Percentiles rank a stretch among this genome's conserved stretches.
Evolutionary conservation across 2,113 vertebrate genomes (phyloP).

Genomic region (Brienomyrus longianalis): DNA sequence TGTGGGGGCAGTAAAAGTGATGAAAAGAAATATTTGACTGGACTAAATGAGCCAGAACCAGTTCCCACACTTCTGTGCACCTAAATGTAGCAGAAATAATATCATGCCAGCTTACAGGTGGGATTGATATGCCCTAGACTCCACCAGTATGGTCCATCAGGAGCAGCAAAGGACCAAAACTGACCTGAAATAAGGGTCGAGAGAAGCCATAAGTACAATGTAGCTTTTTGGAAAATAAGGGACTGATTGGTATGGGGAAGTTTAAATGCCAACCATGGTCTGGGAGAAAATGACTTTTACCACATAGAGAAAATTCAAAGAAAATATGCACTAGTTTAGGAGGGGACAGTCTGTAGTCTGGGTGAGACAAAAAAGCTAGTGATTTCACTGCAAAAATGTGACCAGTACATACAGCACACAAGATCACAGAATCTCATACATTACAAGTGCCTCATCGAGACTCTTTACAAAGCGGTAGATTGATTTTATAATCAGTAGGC

Average conservation of each 20-base stretch:
- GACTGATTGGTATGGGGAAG: neutral
- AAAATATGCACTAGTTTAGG: neutral
- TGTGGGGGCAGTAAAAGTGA: neutral
- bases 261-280: neutral
- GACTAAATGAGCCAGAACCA: neutral
- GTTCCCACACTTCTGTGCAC: neutral
- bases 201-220: neutral
- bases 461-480: neutral
- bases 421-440: neutral
- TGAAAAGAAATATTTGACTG: neutral
- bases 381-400: neutral
- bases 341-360: neutral
- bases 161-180: neutral
- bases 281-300: neutral
- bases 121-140: neutral
- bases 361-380: neutral
- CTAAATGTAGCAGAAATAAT: neutral
- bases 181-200: neutral
- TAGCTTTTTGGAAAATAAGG: neutral
- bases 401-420: neutral
- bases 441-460: neutral
- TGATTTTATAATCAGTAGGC: neutral
- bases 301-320: neutral
- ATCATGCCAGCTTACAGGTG: neutral
- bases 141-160: neutral